Conservation (phyloP, 2,797 vertebrate genomes). For the Mus caroli region DNA sequence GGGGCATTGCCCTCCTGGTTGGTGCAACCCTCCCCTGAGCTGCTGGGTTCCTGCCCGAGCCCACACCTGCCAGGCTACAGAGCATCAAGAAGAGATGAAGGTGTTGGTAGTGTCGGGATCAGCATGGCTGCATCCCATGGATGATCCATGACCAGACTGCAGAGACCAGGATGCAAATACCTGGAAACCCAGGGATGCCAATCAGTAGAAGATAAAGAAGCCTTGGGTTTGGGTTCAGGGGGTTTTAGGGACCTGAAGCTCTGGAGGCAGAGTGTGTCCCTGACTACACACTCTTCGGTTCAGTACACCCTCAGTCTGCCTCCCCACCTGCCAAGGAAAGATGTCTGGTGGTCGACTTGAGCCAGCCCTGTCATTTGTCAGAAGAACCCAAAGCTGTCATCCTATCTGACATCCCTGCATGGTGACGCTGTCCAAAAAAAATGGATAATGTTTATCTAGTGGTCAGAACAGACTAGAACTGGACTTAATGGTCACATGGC, state of each 20-base stretch:
- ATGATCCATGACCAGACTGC: not conserved
- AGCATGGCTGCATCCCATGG: not conserved
- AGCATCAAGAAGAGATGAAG: constrained; percentile 18
- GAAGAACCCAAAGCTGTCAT: not conserved
- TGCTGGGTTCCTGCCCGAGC: not conserved
- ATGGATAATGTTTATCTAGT: not conserved
- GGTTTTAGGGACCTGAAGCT: not conserved
- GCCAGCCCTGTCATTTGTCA: not conserved
- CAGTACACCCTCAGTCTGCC: not conserved
- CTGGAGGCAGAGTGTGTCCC: not conserved
- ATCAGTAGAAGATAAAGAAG: not conserved
- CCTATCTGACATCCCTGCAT: not conserved
- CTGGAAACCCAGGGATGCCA: too few species aligned
- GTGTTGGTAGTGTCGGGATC: not conserved
- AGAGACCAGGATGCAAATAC: not conserved
- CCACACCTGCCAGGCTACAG: not conserved
- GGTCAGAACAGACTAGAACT: not conserved
- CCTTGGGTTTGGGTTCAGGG: not conserved
- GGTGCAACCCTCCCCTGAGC: rapidly evolving
- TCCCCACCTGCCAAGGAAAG: not conserved
- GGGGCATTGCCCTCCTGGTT: not conserved
- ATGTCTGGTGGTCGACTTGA: rapidly evolving
- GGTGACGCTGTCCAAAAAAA: rapidly evolving
- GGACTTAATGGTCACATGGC: too few species aligned
- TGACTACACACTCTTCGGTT: not conserved